Percentiles rank a stretch among this genome's conserved stretches.
Evolutionary conservation across 2,113 vertebrate species (phyloP).

Genomic region (Theristicus caerulescens): DNA sequence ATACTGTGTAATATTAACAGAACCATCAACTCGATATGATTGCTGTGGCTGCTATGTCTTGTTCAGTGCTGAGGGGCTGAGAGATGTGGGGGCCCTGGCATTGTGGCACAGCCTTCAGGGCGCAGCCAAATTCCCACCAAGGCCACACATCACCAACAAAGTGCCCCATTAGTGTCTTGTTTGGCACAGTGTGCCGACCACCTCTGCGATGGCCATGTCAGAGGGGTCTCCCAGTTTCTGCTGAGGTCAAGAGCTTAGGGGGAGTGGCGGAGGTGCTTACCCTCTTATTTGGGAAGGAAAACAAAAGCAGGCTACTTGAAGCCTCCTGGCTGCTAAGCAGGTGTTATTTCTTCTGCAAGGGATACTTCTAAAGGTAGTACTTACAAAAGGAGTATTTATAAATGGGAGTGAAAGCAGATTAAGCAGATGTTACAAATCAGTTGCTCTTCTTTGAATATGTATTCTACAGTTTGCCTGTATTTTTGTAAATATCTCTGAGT

Average conservation of each 20-base stretch:
- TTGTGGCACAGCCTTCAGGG: not conserved
- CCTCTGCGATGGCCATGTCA: not conserved
- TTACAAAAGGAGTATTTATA: not conserved
- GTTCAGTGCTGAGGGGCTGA: not conserved
- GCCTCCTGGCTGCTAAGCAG: not conserved
- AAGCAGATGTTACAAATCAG: not conserved
- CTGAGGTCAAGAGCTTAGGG: not conserved
- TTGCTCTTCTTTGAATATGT: not conserved
- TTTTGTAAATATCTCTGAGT: not conserved
- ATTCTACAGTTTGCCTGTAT: not conserved
- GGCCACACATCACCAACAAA: not conserved
- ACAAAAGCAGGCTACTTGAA: not conserved
- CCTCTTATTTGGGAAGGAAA: not conserved
- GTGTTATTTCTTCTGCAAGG: not conserved
- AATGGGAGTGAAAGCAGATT: not conserved
- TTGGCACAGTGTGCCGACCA: rapidly evolving
- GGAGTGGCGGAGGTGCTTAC: not conserved
- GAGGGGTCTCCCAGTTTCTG: not conserved
- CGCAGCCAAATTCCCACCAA: not conserved
- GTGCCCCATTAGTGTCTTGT: no score
- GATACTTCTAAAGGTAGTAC: not conserved
- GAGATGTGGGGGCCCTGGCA: no score
- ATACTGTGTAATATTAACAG: not conserved
- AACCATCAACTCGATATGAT: not conserved
- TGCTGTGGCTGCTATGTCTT: not conserved